These are phyloP conservation scores for Julus scanicus DNA, from an alignment of 2,888 invertebrate genomes.

Conservation along the genomic window DNA sequence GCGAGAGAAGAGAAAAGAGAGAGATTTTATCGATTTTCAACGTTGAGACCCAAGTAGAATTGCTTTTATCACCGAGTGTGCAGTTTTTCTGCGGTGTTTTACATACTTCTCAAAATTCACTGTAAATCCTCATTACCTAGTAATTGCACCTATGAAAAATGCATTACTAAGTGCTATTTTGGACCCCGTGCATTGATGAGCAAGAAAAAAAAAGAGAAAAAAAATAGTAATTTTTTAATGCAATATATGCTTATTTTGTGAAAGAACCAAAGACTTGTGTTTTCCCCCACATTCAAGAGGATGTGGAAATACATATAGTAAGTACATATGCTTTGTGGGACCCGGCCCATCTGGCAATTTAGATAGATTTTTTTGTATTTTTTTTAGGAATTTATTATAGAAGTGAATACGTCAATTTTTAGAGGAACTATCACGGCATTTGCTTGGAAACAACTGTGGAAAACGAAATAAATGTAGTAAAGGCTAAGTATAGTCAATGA, in stretches of 20 bases:
- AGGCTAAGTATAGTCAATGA: neutral
- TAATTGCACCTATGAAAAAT: conserved; percentile 40
- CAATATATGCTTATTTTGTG: neutral
- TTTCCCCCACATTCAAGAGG: neutral
- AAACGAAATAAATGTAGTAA: neutral
- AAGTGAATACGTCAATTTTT: no score
- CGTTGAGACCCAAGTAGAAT: conserved; percentile 14
- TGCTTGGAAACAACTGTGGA: no score
- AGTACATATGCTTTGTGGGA: no score
- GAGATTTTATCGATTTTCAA: conserved; percentile 46
- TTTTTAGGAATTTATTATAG: no score
- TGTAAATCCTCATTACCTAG: conserved; percentile 26
- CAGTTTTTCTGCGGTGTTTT: conserved; percentile 43
- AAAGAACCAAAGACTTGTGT: neutral
- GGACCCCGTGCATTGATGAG: conserved; percentile 23
- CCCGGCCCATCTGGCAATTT: no score
- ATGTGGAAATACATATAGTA: neutral
- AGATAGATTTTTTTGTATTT: no score
- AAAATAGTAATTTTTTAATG: conserved; percentile 12
- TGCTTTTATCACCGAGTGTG: conserved; percentile 41
- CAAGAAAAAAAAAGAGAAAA: neutral
- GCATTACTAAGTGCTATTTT: conserved; percentile 44
- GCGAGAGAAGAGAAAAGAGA: neutral
- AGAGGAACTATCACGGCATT: no score
- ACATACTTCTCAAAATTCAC: conserved; percentile 40